Base-by-base conservation (phyloP, 92 coral and sea anemone genomes). In the Desmophyllum pertusum region DNA sequence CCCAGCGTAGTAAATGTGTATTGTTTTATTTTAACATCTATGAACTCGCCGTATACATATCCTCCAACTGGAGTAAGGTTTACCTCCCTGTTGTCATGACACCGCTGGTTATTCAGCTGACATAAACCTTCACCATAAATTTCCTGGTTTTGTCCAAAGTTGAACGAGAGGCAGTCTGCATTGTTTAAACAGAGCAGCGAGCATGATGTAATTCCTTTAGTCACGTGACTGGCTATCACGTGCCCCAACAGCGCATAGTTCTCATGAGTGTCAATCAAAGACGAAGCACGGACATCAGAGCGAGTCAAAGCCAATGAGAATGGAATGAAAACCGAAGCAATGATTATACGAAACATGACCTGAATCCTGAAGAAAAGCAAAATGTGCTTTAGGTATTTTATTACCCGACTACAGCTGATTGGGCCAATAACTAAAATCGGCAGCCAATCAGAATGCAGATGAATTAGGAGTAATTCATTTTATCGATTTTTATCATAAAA, bases 1-100 rank as follows among this genome's bases (percentile, higher is more conserved):
- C 85, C 90, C 67, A 94, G 78, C 33, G 81, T 70, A 3, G 95
- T 94, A 73, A 94, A 94, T 17, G 75, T 25, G 43, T 59, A 84
- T 76, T 21, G 66, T 10, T 65, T 25, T 2, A 35, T 43, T 35
- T 42, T 5, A 14, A 75, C 40, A 66, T 84, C 78, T 9, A 84
- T n/a, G 9, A 71, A 62, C 62, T 76, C 80, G 29, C 87, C 87
- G 31, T 62, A 81, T 19, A 73, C 67, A 63, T 48, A 45, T 45
- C 84, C 81, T 1, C 25, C 0, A 3, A 3, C 33, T 19, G 19
- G 45, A 45, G 81, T 30, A 18, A 73, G 75, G 46, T 39, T 75
- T 10, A 29, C 62, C 5, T 41, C 65, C 23, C 27, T 17, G 76
- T 63, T 59, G 17, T 40, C 27, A 5, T 38, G 68, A 3, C 76